Evolutionary conservation across 1,140 invertebrate genomes (phyloP).

Genomic region (Scaptodrosophila lebanonensis): DNA sequence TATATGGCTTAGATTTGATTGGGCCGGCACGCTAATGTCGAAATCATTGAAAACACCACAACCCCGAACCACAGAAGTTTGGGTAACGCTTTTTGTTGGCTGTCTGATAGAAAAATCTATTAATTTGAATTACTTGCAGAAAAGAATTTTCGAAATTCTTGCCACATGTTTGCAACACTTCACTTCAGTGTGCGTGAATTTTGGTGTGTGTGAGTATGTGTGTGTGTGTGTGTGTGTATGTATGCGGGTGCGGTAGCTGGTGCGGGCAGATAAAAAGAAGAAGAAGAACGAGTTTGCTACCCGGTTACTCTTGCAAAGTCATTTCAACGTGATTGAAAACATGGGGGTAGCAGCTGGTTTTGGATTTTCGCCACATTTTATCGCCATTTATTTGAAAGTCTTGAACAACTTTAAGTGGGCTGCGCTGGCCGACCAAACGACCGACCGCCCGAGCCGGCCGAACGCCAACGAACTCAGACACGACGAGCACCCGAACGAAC

Average conservation of each 20-base stretch:
- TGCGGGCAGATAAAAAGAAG: too few relatives aligned
- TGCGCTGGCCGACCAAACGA: slow-evolving; percentile 29
- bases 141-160: slow-evolving; percentile 47
- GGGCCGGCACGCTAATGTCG: too few relatives aligned
- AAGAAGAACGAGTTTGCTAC: slow-evolving; percentile 56
- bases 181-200: slow-evolving; percentile 1
- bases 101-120: slow-evolving; percentile 51
- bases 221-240: slow-evolving; percentile 7
- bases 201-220: neutral
- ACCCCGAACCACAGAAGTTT: too few relatives aligned
- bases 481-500: too few relatives aligned
- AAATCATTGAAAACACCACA: too few relatives aligned
- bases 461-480: too few relatives aligned
- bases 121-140: slow-evolving; percentile 63
- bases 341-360: slow-evolving; percentile 66
- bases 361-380: slow-evolving; percentile 58
- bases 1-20: neutral
- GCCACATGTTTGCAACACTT: slow-evolving; percentile 26
- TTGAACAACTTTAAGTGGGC: slow-evolving; percentile 68
- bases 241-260: slow-evolving; percentile 10
- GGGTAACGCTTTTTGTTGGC: neutral
- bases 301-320: slow-evolving; percentile 60
- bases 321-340: slow-evolving; percentile 45
- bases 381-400: slow-evolving; percentile 47
- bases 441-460: slow-evolving; percentile 9